Percentiles rank a stretch among this genome's conserved stretches.
Evolutionary conservation across 2,797 vertebrate genomes (phyloP).

Genomic region (Molossus molossus): DNA sequence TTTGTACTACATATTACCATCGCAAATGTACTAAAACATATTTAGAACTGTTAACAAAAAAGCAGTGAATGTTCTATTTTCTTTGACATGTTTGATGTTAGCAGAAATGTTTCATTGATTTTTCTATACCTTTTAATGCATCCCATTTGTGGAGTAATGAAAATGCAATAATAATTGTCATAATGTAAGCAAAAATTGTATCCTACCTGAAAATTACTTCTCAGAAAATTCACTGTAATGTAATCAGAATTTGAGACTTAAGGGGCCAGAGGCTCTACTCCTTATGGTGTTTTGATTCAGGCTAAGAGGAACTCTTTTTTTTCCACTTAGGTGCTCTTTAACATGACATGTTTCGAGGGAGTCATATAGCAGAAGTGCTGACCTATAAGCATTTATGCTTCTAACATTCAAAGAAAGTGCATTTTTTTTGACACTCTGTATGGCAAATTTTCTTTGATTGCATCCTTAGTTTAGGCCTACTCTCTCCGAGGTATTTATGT

Average conservation of each 20-base stretch:
- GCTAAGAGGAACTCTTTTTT: background rate
- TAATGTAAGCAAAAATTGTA: slow-evolving; percentile 43
- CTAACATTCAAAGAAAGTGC: background rate
- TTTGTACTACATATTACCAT: slow-evolving; percentile 72
- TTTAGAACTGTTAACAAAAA: slow-evolving; percentile 80
- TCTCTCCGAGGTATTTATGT: background rate
- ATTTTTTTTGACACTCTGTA: background rate
- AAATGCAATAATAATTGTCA: background rate
- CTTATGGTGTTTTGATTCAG: background rate
- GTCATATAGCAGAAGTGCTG: slow-evolving; percentile 20
- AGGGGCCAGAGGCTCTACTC: background rate
- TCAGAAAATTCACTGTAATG: slow-evolving; percentile 43
- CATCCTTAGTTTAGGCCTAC: background rate
- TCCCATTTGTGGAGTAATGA: slow-evolving; percentile 72
- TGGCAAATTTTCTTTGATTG: background rate
- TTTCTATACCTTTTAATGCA: slow-evolving; percentile 78
- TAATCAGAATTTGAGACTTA: slow-evolving; percentile 52
- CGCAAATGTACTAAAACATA: slow-evolving; percentile 75
- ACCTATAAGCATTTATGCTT: slow-evolving; percentile 14
- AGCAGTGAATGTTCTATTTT: slow-evolving; percentile 66
- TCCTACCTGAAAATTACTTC: slow-evolving; percentile 45
- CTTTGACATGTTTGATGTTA: slow-evolving; percentile 81
- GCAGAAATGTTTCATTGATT: slow-evolving; percentile 78
- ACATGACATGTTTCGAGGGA: background rate
- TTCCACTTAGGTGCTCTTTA: background rate